Evolutionary conservation across 2,797 vertebrate genomes (phyloP), one percentile per base, ranked within the genome.

Genomic region (Microctenopoma stevenorrisi): DNA sequence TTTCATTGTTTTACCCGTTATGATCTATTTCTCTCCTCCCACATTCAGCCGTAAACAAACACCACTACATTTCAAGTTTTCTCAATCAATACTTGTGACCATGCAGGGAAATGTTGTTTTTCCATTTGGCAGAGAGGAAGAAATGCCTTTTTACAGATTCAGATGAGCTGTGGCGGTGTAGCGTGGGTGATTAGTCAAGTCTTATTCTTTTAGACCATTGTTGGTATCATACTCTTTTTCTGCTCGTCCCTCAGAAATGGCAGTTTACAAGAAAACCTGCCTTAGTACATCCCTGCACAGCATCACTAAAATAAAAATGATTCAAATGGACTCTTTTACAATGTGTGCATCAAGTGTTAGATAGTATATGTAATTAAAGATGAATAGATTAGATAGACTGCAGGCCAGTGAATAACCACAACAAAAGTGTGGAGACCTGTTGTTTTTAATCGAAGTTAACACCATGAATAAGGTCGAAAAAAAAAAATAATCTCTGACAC

Each of bases 51-150:
- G 28, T 49, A 30, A 28, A 68, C 44, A 50, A 52, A 62, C 50
- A 40, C 9, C 12, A 13, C 53, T 38, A 68, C 26, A 30, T 58
- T 66, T 69, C 13, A 57, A 22, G 10, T 42, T 64, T 47, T 64
- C n/a, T 1, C 33, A 35, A 70, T 68, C 43, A 38, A 48, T 78
- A 51, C 12, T 40, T 50, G 37, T 50, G 50, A 57, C 57, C 48
- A 42, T 56, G 44, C n/a, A 38, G 25, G 48, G n/a, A 64, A 22
- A 35, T 12, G n/a, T 49, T 59, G 49, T 42, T 37, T 51, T 47
- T 55, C 33, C 5, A 0, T 56, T 46, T 46, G 48, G 13, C 22
- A 53, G 1, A 0, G 5, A 13, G 6, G 4, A 1, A 33, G 11
- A 40, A 15, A 26, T 7, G 12, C 35, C 6, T 33, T 30, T 28